Base-by-base conservation (phyloP, 2,888 invertebrate species). In the Tuta absoluta region DNA sequence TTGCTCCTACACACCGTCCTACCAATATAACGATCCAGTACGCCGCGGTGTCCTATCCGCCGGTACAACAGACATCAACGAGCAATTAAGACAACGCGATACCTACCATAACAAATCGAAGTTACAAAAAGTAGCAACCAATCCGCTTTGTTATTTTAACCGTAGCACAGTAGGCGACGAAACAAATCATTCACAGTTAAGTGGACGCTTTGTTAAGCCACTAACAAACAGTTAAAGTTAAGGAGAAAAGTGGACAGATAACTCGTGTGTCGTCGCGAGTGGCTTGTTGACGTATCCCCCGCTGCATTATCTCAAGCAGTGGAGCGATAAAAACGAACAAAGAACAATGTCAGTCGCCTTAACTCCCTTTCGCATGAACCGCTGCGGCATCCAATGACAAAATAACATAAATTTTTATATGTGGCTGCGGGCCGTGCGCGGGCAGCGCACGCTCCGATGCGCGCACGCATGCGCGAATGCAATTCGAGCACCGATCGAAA, bases 311-410 rank as follows among this genome's bases (percentile, higher is more conserved):
- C 89, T 86, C 80, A 86, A 86, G 83, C 87, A 86, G 80, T 87
- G 81, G 82, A 85, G 86, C 89, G 89, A 90, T 90, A 89, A 88
- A 87, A 87, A 85, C 81, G 88, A 88, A 90, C 90, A 90, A 90
- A 91, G 91, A 89, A 89, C 87, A 87, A 90, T 88, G 87, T 86
- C 86, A 83, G 84, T 83, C 80, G 84, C 78, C 82, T 87, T 79
- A 81, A 86, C 80, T 88, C 87, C 88, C 86, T 87, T 89, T 89
- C 88, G 86, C 87, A 85, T 79, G 85, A 87, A 89, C 81, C 76
- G 74, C 76, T 76, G 76, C 72, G 78, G 84, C 79, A 81, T 88
- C 85, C 66, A 78, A 85, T 87, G 85, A 87, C 89, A 87, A 85
- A 85, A 86, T 85, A 85, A 82, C 82, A 81, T 86, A 75, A 84